Conservation (phyloP, 2,113 vertebrate genomes). For the Oenanthe oenanthe region DNA sequence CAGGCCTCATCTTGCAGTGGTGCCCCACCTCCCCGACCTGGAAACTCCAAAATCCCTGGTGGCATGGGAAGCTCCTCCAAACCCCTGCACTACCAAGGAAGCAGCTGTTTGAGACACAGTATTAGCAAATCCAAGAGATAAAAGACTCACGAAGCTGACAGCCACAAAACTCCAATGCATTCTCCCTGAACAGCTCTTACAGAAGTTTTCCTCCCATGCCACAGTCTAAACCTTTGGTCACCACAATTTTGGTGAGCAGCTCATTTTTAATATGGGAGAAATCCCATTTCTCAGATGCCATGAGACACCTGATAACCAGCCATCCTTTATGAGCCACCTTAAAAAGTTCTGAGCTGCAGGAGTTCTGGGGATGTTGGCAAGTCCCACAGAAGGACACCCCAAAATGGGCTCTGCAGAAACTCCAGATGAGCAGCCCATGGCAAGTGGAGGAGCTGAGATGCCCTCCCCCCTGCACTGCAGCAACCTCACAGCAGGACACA, state of each 20-base stretch:
- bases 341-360: neutral
- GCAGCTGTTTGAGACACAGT: neutral
- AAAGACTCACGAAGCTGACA: neutral
- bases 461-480: too few relatives aligned
- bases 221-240: neutral
- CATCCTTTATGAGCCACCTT: neutral
- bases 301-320: neutral
- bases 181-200: neutral
- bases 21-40: neutral
- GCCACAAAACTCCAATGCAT: neutral
- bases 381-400: neutral
- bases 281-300: neutral
- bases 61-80: neutral
- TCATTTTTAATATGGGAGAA: neutral
- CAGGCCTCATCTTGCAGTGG: neutral
- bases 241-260: neutral
- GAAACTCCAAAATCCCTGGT: neutral
- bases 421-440: rapidly evolving
- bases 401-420: neutral
- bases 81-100: neutral
- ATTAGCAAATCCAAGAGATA: neutral
- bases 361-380: neutral
- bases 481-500: rapidly evolving
- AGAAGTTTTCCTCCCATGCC: neutral
- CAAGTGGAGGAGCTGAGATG: neutral